Percentiles rank a stretch among this genome's conserved stretches.
phyloP scores from a whole-genome alignment of 2,113 vertebrate genomes.

The Grammomys dolichurus region DNA sequence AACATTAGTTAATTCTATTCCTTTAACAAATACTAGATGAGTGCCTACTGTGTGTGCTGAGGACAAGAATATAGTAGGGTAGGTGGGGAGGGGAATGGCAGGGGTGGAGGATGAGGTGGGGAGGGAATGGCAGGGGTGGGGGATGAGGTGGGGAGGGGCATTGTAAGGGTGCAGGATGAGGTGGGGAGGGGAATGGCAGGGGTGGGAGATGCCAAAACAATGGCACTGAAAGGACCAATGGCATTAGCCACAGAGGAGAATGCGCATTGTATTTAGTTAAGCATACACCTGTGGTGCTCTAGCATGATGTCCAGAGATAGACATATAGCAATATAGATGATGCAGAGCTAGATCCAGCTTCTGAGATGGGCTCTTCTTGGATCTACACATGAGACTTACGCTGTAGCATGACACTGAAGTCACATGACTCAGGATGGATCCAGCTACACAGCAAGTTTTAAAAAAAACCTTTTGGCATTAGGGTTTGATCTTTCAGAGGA shows the following conservation, averaged over 20 bases:
- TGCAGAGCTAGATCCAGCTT: neutral
- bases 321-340: neutral
- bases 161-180: neutral
- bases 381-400: neutral
- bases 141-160: neutral
- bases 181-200: too few species aligned
- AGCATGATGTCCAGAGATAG: neutral
- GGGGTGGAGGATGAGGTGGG: neutral
- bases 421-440: neutral
- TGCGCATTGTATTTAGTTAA: neutral
- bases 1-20: neutral
- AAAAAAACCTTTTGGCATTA: neutral
- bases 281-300: neutral
- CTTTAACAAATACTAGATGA: neutral
- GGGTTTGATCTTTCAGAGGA: neutral
- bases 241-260: neutral
- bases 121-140: neutral
- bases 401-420: neutral
- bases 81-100: too few species aligned
- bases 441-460: neutral
- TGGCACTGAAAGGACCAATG: neutral
- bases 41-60: neutral
- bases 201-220: neutral
- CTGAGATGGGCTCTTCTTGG: neutral
- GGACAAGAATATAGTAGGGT: neutral